Evolutionary conservation across 2,113 vertebrate genomes (phyloP).

Genomic region (Sylvietta virens): DNA sequence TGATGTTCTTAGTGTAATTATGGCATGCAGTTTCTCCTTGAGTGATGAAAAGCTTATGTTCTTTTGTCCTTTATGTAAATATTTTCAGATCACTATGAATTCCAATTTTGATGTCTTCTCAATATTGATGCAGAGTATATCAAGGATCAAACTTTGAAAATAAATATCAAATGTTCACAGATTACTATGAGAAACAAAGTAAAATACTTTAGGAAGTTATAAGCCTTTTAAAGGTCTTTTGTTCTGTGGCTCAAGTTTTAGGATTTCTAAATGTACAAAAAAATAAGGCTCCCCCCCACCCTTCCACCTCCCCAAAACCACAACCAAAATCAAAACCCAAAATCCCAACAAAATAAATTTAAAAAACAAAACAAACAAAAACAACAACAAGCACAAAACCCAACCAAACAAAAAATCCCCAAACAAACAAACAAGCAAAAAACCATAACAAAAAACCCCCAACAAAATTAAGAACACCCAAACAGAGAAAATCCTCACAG

Average conservation of each 20-base stretch:
- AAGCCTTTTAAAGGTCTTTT: neutral
- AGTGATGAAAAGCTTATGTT: neutral
- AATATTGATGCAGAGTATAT: neutral
- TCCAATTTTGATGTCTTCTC: neutral
- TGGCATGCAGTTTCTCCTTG: neutral
- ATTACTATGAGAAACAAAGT: neutral
- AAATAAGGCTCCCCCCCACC: neutral
- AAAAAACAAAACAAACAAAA: neutral
- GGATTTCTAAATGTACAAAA: neutral
- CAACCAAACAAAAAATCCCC: neutral
- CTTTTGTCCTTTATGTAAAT: neutral
- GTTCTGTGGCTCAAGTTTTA: neutral
- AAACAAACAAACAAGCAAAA: neutral
- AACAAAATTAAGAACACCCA: neutral
- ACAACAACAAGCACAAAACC: neutral
- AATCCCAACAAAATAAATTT: neutral
- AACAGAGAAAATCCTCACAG: neutral
- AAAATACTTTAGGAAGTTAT: neutral
- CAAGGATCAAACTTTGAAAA: neutral
- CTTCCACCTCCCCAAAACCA: rapidly evolving
- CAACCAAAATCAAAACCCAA: neutral
- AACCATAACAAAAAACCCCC: too few species aligned
- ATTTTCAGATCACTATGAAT: neutral
- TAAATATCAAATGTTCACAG: neutral
- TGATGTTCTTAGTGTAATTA: neutral